Evolutionary conservation across 2,797 vertebrate genomes (phyloP).

Genomic region (Sylvia borin): DNA sequence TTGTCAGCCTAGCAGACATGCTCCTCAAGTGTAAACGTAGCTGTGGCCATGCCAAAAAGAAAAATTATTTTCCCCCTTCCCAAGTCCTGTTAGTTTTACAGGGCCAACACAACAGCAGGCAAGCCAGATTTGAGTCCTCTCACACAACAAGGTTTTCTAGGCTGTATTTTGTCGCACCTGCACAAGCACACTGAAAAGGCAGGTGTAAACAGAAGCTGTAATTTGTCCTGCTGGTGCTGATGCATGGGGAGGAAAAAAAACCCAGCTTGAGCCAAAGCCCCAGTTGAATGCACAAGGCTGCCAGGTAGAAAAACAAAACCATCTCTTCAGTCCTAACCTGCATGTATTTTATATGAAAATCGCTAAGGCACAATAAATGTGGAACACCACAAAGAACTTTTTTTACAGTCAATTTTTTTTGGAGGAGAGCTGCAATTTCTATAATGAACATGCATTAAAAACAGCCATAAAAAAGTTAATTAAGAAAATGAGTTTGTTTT

Average conservation of each 20-base stretch:
- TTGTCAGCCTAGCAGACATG: background rate
- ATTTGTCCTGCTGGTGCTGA: conserved; percentile 49
- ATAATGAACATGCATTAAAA: conserved; percentile 54
- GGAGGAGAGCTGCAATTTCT: conserved; percentile 16
- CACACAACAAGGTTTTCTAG: background rate
- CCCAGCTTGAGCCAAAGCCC: conserved; percentile 19
- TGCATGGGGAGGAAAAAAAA: conserved; percentile 12
- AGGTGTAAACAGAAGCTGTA: conserved; percentile 43
- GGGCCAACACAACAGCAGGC: background rate
- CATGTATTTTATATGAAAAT: conserved; percentile 42
- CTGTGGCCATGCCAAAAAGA: background rate
- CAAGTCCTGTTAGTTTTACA: background rate
- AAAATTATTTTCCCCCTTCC: background rate
- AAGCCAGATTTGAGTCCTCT: background rate
- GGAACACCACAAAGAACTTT: background rate
- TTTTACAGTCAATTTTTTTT: conserved; percentile 47
- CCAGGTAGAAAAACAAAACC: conserved; percentile 27
- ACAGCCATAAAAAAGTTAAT: conserved; percentile 60
- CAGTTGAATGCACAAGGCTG: background rate
- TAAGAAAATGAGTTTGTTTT: conserved; percentile 41
- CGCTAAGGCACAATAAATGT: conserved; percentile 17
- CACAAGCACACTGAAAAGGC: background rate
- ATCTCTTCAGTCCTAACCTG: conserved; percentile 9
- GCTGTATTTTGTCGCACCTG: conserved; percentile 45
- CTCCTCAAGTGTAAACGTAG: background rate